Conservation (phyloP, 2,113 vertebrate genomes). For the Sminthopsis crassicaudata region DNA sequence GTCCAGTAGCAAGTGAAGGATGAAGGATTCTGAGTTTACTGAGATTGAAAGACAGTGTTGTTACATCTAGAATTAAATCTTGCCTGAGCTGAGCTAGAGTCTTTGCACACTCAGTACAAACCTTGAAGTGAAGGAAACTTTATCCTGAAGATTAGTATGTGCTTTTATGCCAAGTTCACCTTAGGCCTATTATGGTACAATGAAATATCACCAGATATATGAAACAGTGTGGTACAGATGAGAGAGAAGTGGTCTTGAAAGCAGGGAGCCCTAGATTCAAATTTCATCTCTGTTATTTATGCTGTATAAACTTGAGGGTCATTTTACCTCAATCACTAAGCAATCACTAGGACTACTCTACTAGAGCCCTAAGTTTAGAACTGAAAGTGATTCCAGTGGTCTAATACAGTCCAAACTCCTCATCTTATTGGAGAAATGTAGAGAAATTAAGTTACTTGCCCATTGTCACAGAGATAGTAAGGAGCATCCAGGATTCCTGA, state of each 20-base stretch:
- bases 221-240: neutral
- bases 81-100: neutral
- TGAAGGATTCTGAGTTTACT: neutral
- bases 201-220: neutral
- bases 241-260: neutral
- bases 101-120: neutral
- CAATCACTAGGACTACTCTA: neutral
- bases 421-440: neutral
- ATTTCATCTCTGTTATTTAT: neutral
- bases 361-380: neutral
- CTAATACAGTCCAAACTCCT: neutral
- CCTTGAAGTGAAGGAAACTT: conserved; percentile 14
- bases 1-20: neutral
- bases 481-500: neutral
- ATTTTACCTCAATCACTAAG: neutral
- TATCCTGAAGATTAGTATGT: conserved; percentile 4
- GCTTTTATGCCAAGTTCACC: neutral
- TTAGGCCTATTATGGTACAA: neutral
- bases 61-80: conserved; percentile 20
- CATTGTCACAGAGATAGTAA: neutral
- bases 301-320: neutral
- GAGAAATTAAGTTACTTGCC: neutral
- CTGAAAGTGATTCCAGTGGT: neutral
- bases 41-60: neutral
- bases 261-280: neutral